Conservation (phyloP, 2,113 vertebrate species). For the Sminthopsis crassicaudata region DNA sequence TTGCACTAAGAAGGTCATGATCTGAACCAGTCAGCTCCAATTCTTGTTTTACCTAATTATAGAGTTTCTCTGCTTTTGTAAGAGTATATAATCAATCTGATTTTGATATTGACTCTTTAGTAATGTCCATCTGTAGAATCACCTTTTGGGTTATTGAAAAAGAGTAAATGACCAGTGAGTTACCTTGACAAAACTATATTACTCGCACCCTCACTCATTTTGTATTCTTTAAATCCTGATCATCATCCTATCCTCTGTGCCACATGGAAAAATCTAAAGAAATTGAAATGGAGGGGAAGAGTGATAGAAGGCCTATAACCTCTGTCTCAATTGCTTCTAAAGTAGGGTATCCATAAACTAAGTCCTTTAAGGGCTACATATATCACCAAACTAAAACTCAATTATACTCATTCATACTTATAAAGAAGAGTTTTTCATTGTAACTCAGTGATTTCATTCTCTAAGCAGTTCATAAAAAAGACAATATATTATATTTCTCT, state of each 20-base stretch:
- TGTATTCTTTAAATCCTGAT: not conserved
- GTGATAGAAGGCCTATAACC: not conserved
- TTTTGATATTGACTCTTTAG: no score
- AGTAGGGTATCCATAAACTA: not conserved
- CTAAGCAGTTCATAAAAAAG: slow-evolving; percentile 16
- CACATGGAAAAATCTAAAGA: not conserved
- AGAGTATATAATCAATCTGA: no score
- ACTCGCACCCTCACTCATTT: no score
- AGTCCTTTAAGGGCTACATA: slow-evolving; percentile 20
- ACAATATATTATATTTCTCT: not conserved
- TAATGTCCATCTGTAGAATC: no score
- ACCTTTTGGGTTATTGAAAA: no score
- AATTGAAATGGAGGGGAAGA: not conserved
- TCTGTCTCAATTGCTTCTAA: not conserved
- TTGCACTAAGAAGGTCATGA: no score
- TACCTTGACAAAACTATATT: not conserved
- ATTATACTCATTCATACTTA: not conserved
- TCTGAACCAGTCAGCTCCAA: no score
- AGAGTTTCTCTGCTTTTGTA: no score
- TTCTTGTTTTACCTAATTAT: no score
- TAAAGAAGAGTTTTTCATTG: slow-evolving; percentile 4
- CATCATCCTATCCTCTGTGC: not conserved
- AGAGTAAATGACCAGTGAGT: no score
- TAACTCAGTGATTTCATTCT: not conserved
- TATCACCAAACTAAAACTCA: slow-evolving; percentile 22